A percentile compares a stretch with the other conserved stretches of the same genome.
phyloP scores from a whole-genome alignment of 2,113 vertebrate genomes.

The Tetraodon nigroviridis region DNA sequence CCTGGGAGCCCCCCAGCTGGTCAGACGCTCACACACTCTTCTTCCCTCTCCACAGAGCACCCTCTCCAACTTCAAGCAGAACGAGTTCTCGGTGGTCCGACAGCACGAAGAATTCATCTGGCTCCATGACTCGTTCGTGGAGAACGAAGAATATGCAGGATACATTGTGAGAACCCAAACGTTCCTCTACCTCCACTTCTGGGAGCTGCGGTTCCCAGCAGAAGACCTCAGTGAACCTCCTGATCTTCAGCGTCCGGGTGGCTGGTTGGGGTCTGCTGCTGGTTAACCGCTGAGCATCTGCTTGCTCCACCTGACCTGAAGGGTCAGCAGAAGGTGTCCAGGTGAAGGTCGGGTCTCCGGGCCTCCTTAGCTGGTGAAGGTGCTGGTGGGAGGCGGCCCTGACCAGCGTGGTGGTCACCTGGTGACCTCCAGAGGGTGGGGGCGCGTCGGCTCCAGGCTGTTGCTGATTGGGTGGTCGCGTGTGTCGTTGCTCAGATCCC shows the following conservation, averaged over 20 bases:
- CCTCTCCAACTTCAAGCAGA: slow-evolving; percentile 97
- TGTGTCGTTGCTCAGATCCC: slow-evolving; percentile 80
- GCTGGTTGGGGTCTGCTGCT: too few relatives aligned
- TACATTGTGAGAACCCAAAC: slow-evolving; percentile 85
- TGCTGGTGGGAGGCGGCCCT: too few relatives aligned
- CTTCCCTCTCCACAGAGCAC: slow-evolving; percentile 79
- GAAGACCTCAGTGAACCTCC: too few relatives aligned
- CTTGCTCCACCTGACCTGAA: too few relatives aligned
- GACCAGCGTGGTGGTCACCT: background rate
- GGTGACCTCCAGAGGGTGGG: background rate
- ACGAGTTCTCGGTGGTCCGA: slow-evolving; percentile 95
- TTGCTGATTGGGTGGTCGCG: background rate
- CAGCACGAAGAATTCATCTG: slow-evolving; percentile 99
- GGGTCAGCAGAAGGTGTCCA: too few relatives aligned
- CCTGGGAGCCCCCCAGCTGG: too few relatives aligned
- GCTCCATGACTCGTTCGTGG: slow-evolving; percentile 98
- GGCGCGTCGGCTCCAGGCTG: background rate
- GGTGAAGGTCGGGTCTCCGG: too few relatives aligned
- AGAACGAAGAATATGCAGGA: slow-evolving; percentile 97
- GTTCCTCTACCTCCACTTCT: background rate
- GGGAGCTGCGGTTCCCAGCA: too few relatives aligned
- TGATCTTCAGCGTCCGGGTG: too few relatives aligned
- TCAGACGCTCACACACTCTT: background rate
- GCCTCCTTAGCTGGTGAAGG: too few relatives aligned
- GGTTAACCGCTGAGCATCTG: too few relatives aligned